Base-by-base conservation (phyloP, 2,113 vertebrate genomes). In the Riparia riparia region DNA sequence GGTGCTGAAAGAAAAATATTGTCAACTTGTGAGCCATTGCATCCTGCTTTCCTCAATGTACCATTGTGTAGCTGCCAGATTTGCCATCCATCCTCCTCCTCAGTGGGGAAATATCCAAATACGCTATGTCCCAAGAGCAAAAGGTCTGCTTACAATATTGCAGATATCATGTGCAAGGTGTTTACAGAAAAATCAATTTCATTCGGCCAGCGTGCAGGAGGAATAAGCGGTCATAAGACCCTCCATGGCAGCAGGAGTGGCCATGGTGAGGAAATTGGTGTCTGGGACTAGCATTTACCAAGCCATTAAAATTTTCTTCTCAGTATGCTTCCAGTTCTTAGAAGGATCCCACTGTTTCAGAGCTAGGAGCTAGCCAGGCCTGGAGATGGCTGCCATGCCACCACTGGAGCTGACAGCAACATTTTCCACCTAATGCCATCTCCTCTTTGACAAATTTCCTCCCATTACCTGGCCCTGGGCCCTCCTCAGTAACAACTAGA, bases 311-410 rank as follows among this genome's bases (percentile, higher is more conserved):
- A 72, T 41, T 25, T 31, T 54, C 19, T 50, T 32, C 19, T 63
- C 57, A 71, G 22, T 3, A 1, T 13, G 47, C 24, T 82, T 32
- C 44, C n/a, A 57, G 37, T 19, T 7, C 45, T 69, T 8, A 7
- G 37, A 29, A 84, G n/a, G n/a, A 54, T 65, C 8, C 12, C 8
- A 0, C 5, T 45, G 32, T 61, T 63, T 47, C 10, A 60, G n/a
- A 69, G 53, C 20, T 73, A 53, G 56, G 68, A 34, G 24, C 9
- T 50, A 31, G 25, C 6, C 70, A 63, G 1, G 12, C 45, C 73
- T 9, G 0, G 31, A 22, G 15, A 11, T 1, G 0, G 13, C 54
- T 34, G 57, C 34, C 2, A 2, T 0, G 0, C 54, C 0, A 0
- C n/a, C 41, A 5, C 3, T 10, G 29, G 41, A 73, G 26, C 54